Conservation (phyloP, 2,888 invertebrate genomes). For the Caenorhabditis sp. region DNA sequence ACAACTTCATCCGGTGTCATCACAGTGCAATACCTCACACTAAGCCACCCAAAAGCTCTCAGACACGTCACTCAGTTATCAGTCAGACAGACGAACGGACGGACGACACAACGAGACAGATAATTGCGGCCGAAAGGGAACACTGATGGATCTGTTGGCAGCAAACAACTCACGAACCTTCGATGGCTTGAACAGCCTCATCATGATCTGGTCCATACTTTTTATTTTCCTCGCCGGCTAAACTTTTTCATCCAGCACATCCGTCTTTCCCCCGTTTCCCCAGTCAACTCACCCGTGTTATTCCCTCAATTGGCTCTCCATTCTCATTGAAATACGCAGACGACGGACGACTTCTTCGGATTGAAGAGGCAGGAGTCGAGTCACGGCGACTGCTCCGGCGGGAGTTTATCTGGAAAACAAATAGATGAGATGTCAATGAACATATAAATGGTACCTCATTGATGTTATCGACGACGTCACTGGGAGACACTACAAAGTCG, state of each 20-base stretch:
- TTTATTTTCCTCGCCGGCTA: slow-evolving; percentile 55
- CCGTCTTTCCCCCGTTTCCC: neutral
- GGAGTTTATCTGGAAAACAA: slow-evolving; percentile 47
- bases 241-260: slow-evolving; percentile 17
- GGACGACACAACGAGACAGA: neutral
- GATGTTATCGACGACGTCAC: slow-evolving; percentile 53
- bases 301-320: slow-evolving; percentile 55
- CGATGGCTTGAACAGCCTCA: slow-evolving; percentile 45
- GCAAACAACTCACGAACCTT: slow-evolving; percentile 40
- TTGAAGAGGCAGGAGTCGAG: slow-evolving; percentile 56
- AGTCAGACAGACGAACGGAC: slow-evolving; percentile 15
- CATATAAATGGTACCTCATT: no score
- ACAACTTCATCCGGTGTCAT: neutral
- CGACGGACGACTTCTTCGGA: slow-evolving; percentile 60
- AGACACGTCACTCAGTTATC: slow-evolving; percentile 20
- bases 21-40: slow-evolving; percentile 3
- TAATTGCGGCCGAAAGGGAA: neutral
- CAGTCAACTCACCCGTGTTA: slow-evolving; percentile 33
- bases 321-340: slow-evolving; percentile 57
- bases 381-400: slow-evolving; percentile 59
- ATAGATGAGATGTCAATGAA: no score
- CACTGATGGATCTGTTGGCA: slow-evolving; percentile 19
- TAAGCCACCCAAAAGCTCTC: slow-evolving; percentile 1
- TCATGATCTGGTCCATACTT: slow-evolving; percentile 63
- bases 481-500: slow-evolving; percentile 60